Evolutionary conservation across 2,113 vertebrate species (phyloP), one percentile per base, ranked within the genome.

Genomic region (Poeciliopsis retropinna): DNA sequence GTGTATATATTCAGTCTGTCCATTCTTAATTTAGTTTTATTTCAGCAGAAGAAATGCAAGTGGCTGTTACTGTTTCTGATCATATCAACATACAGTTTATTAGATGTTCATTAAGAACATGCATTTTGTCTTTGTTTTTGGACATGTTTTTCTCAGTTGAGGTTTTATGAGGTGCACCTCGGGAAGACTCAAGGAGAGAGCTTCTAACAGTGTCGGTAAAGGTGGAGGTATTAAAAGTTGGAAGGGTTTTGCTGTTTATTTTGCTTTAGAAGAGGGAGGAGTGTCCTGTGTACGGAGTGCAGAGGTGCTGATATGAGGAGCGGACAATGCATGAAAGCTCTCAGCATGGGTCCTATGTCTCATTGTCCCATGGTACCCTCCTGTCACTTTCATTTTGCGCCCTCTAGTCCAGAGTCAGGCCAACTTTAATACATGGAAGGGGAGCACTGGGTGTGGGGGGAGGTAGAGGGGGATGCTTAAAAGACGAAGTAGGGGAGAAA

Each of bases 341-440:
- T 84, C 94, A 93, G 94, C 94, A 87, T 93, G 93, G 87, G 90
- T 88, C 88, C 93, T 91, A 89, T 94, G 92, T 94, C 89, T 91
- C 92, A 94, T 95, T 95, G 94, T 95, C 93, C 93, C 89, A 39
- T 82, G 75, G 88, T 94, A 88, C 92, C 91, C 94, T 94, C 94
- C 94, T 94, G 95, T 95, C 95, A 95, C 92, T 95, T 95, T 94
- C 94, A 95, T 95, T 95, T 95, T 92, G 91, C 92, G 88, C 92
- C 86, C 89, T 89, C 89, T 73, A 79, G 91, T 94, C 92, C 85
- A 75, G 91, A 94, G 92, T 94, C 92, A 95, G 92, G 88, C 82
- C 91, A 91, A 92, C 94, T 94, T 94, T 95, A 92, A 95, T 95
- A 94, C 89, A 76, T 80, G 92, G 85, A 89, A 89, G 86, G 92